Conservation (phyloP, 1,140 invertebrate species). For the Papilio machaon region DNA sequence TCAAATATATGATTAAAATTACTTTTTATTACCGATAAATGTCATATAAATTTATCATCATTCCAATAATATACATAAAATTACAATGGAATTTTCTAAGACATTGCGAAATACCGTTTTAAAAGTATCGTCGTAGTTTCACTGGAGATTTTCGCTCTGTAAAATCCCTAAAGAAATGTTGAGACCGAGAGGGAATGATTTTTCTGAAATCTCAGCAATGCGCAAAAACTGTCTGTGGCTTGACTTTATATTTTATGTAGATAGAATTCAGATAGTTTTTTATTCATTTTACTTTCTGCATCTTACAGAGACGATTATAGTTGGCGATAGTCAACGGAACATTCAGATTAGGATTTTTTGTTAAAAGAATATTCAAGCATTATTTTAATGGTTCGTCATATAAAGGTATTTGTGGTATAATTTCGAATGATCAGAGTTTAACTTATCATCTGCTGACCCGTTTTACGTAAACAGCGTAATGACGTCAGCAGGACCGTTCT, state of each 20-base stretch:
- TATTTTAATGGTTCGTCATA: not conserved
- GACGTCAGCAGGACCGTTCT: slow-evolving; percentile 65
- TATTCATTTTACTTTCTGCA: not conserved
- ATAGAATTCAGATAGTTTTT: not conserved
- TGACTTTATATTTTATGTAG: not conserved
- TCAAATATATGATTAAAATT: not conserved
- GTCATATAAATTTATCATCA: not conserved
- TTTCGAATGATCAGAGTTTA: slow-evolving; percentile 61
- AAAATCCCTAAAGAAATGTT: slow-evolving; percentile 1
- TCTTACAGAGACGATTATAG: not conserved
- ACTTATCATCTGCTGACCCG: slow-evolving; percentile 73
- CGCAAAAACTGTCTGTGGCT: slow-evolving; percentile 7
- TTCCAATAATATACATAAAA: not conserved
- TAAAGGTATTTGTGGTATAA: slow-evolving; percentile 44
- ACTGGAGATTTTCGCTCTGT: slow-evolving; percentile 4
- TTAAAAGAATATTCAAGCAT: not conserved
- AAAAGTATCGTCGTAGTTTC: not conserved
- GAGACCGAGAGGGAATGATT: not conserved
- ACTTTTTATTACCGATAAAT: not conserved
- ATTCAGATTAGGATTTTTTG: not conserved
- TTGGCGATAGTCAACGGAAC: not conserved
- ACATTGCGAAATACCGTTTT: not conserved
- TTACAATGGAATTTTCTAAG: not conserved
- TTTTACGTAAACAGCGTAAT: slow-evolving; percentile 74
- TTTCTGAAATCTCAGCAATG: slow-evolving; percentile 7